A percentile compares a stretch with the other conserved stretches of the same genome.
phyloP scores from a whole-genome alignment of 2,113 vertebrate genomes.

The Ptychochromis oligacanthus region DNA sequence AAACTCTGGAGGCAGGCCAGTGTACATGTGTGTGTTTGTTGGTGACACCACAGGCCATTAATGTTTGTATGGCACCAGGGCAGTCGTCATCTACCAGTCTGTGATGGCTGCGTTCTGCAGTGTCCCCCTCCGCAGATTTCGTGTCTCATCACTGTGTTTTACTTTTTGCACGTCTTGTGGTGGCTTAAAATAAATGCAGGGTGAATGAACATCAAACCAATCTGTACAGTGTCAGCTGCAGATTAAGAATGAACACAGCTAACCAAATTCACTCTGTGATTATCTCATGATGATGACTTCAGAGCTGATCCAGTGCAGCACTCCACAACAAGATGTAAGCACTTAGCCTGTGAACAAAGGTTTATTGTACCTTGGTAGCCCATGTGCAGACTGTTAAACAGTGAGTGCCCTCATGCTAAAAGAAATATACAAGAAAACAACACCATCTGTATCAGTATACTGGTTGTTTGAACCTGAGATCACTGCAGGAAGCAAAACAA shows the following conservation, averaged over 20 bases:
- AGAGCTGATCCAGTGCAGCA: conserved; percentile 61
- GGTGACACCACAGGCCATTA: conserved; percentile 58
- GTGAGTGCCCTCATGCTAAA: conserved; percentile 54
- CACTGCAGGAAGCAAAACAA: conserved; percentile 20
- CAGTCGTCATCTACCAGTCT: conserved; percentile 6
- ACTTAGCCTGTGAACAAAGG: conserved; percentile 71
- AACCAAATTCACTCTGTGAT: conserved; percentile 50
- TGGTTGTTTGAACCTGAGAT: conserved; percentile 41
- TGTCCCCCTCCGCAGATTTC: neutral
- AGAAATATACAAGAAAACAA: conserved; percentile 57
- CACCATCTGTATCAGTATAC: conserved; percentile 50
- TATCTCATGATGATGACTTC: conserved; percentile 63
- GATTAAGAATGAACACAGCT: conserved; percentile 11
- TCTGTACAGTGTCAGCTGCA: conserved; percentile 33
- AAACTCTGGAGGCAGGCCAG: conserved; percentile 68
- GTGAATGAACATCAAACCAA: conserved; percentile 18
- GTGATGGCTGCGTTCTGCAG: conserved; percentile 2
- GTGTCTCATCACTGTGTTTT: neutral
- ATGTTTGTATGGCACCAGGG: conserved; percentile 35
- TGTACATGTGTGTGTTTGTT: conserved; percentile 47
- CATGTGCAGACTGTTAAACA: conserved; percentile 66
- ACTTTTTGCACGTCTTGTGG: conserved; percentile 13
- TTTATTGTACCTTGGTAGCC: conserved; percentile 66
- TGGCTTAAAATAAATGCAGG: conserved; percentile 7
- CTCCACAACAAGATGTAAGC: conserved; percentile 66